Percentiles rank a stretch among this genome's conserved stretches.
Evolutionary conservation across 1,140 invertebrate genomes (phyloP).

Genomic region (Ptiloglossa arizonensis): DNA sequence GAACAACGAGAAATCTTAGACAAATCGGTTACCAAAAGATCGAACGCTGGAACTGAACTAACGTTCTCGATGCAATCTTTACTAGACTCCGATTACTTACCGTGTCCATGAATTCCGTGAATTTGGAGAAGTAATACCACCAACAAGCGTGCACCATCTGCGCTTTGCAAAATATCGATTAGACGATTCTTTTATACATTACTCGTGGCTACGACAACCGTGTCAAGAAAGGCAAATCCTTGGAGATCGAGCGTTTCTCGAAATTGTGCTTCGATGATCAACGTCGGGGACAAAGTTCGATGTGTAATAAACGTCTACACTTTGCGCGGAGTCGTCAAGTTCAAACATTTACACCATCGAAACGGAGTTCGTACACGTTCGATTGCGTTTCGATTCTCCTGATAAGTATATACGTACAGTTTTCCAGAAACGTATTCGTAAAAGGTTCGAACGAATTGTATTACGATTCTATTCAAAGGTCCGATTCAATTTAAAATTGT

Average conservation of each 20-base stretch:
- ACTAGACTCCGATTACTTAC: conserved; percentile 83
- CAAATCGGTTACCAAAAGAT: neutral
- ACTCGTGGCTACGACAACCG: neutral
- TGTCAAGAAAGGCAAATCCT: conserved; percentile 5
- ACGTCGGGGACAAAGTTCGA: too few species aligned
- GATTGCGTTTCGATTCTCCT: too few species aligned
- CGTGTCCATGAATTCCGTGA: conserved; percentile 97
- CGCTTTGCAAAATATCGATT: conserved; percentile 72
- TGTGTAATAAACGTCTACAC: too few species aligned
- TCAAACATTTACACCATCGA: too few species aligned
- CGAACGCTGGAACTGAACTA: neutral
- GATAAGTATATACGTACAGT: too few species aligned
- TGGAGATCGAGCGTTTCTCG: neutral
- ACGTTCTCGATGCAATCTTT: neutral
- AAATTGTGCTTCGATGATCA: neutral
- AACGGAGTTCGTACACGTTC: too few species aligned
- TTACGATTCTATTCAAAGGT: too few species aligned
- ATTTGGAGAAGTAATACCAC: conserved; percentile 99
- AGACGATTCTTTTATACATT: conserved; percentile 7
- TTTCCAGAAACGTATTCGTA: too few species aligned
- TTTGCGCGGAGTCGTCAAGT: too few species aligned
- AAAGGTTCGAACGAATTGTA: too few species aligned
- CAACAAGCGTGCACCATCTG: conserved; percentile 96
- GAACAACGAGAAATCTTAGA: conserved; percentile 5
- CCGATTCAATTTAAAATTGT: too few species aligned